Conservation (phyloP, 2,888 invertebrate genomes). For the Nebria salina region DNA sequence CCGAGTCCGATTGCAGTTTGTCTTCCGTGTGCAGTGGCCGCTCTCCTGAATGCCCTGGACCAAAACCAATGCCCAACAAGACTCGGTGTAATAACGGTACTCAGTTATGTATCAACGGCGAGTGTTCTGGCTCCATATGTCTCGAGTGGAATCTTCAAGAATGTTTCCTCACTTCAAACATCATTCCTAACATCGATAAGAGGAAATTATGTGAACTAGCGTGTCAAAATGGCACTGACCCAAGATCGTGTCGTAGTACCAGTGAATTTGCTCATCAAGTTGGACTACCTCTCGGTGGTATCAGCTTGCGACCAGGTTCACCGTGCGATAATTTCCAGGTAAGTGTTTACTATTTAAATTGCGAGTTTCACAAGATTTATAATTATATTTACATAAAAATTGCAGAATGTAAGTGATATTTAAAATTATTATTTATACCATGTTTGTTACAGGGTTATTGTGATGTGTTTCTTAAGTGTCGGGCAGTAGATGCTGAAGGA, state of each 20-base stretch:
- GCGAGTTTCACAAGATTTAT: constrained; percentile 11
- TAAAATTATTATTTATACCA: constrained; percentile 18
- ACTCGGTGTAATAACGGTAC: constrained; percentile 96
- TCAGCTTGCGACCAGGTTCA: constrained; percentile 91
- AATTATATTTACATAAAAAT: background rate
- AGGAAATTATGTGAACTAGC: constrained; percentile 94
- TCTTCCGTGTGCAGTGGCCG: constrained; percentile 87
- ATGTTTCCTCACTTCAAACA: constrained; percentile 89
- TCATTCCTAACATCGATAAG: constrained; percentile 79
- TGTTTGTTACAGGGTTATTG: constrained; percentile 84
- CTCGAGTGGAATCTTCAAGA: constrained; percentile 93
- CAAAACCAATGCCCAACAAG: constrained; percentile 83
- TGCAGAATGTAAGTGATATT: too few species aligned
- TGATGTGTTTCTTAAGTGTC: constrained; percentile 98
- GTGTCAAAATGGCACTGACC: constrained; percentile 86
- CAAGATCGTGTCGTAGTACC: constrained; percentile 82
- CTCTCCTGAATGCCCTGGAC: constrained; percentile 87
- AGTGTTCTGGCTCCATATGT: constrained; percentile 96
- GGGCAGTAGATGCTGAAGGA: constrained; percentile 98
- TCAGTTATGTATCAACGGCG: constrained; percentile 86
- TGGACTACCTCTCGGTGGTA: constrained; percentile 81
- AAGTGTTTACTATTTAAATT: constrained; percentile 47
- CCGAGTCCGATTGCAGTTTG: constrained; percentile 90
- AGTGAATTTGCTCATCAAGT: constrained; percentile 83
- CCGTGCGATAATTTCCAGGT: constrained; percentile 99